Evolutionary conservation across 2,888 invertebrate species (phyloP).

Genomic region (Eubasilissa splendida): DNA sequence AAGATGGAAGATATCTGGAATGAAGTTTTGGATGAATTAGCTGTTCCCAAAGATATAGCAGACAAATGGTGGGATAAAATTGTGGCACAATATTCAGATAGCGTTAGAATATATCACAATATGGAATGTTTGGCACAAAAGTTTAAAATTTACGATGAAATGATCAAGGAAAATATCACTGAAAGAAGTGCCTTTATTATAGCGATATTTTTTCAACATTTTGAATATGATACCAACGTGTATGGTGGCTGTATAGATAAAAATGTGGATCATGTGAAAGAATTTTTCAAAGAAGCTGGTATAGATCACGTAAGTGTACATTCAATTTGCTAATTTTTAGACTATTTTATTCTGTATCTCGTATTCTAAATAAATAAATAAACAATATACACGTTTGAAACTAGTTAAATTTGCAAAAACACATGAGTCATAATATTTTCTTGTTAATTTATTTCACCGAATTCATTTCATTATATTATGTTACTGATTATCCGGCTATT

Average conservation of each 20-base stretch:
- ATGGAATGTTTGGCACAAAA: constrained; percentile 54
- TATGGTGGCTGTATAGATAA: constrained; percentile 57
- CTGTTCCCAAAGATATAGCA: constrained; percentile 55
- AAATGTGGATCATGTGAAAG: constrained; percentile 56
- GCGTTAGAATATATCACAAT: constrained; percentile 54
- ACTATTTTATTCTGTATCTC: no score
- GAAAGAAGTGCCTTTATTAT: constrained; percentile 54
- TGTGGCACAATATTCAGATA: constrained; percentile 51
- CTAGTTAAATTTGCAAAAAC: no score
- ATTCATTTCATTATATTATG: no score
- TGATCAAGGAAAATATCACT: constrained; percentile 54
- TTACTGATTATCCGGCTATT: no score
- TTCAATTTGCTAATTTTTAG: background rate
- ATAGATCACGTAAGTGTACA: constrained; percentile 52
- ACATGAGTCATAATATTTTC: no score
- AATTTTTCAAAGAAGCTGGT: constrained; percentile 57
- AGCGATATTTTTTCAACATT: constrained; percentile 58
- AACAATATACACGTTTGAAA: no score
- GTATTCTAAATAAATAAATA: no score
- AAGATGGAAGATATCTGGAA: constrained; percentile 57
- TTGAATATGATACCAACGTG: constrained; percentile 56
- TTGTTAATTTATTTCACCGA: no score
- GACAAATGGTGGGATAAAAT: constrained; percentile 56
- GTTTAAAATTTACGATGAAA: constrained; percentile 51
- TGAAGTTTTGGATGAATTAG: constrained; percentile 49